Evolutionary conservation across 2,113 vertebrate genomes (phyloP), one percentile per base, ranked within the genome.

Genomic region (Microcebus jonahi): DNA sequence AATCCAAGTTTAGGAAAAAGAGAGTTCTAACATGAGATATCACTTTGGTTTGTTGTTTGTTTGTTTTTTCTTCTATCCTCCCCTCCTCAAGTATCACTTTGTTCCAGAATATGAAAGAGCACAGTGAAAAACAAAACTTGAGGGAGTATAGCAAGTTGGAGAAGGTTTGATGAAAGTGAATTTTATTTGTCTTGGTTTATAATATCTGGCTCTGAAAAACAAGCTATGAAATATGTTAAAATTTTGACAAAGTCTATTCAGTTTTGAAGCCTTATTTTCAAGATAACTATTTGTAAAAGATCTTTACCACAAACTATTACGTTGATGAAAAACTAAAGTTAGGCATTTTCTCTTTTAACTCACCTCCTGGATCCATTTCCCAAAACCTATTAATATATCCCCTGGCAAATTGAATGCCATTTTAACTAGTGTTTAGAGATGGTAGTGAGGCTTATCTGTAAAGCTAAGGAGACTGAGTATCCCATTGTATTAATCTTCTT

Each of bases 251-350:
- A 79, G 8, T 45, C 29, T 45, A 67, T 85, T 89, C n/a, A 91
- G 17, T 75, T 95, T 70, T 81, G 57, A 80, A 87, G 50, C 3
- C 27, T 86, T 61, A 48, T 25, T 45, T 39, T 50, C 70, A 77
- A 91, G 53, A 39, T 61, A 63, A 53, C 65, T 36, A 21, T 79
- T 95, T 86, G 65, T 63, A 1, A 23, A 55, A 75, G 8, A 67
- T 12, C 4, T 48, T 88, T 68, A 81, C 55, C 88, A 75, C 29
- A 36, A 84, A 88, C 59, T 57, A 55, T 39, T 71, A 15, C 67
- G 31, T 77, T 84, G 53, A 57, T 75, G 36, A 94, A 94, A 87
- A 87, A 59, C n/a, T 50, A 27, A 93, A 85, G 34, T 65, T 59
- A 68, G 12, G 15, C 29, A 7, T 83, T 90, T 50, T 80, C 11